Evolutionary conservation across 2,888 invertebrate species (phyloP).

Genomic region (Eumacrocentrus americanus): DNA sequence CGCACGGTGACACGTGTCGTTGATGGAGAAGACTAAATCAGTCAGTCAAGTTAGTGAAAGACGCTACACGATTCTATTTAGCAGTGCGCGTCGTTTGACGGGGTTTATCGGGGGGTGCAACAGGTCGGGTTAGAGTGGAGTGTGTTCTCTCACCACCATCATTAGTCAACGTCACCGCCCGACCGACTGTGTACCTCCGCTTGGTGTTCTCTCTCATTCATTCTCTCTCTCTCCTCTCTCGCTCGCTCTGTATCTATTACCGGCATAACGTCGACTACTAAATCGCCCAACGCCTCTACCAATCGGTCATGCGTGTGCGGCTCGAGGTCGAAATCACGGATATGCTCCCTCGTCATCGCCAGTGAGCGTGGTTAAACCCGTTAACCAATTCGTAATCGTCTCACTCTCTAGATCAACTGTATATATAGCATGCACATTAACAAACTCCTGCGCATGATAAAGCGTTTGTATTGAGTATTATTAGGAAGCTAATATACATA

Average conservation of each 20-base stretch:
- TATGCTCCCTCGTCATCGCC: conserved; percentile 5
- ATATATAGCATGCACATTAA: no score
- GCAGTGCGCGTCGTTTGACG: conserved; percentile 55
- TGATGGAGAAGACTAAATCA: conserved; percentile 42
- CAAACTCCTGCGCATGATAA: no score
- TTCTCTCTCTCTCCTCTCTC: conserved; percentile 31
- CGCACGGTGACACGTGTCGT: conserved; percentile 30
- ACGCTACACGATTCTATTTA: conserved; percentile 57
- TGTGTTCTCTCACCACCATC: conserved; percentile 62
- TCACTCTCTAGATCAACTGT: conserved; percentile 8
- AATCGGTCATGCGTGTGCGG: conserved; percentile 46
- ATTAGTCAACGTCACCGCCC: conserved; percentile 60
- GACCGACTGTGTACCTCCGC: conserved; percentile 37
- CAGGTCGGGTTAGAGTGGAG: conserved; percentile 60
- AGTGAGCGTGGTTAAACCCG: conserved; percentile 13
- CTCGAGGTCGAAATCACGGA: conserved; percentile 41
- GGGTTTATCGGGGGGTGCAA: conserved; percentile 60
- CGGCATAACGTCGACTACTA: conserved; percentile 49
- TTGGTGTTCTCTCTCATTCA: conserved; percentile 27
- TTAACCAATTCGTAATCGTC: conserved; percentile 17
- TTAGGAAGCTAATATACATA: no score
- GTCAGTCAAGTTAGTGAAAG: conserved; percentile 47
- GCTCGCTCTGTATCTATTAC: conserved; percentile 50
- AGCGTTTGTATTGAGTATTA: no score
- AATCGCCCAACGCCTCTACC: conserved; percentile 47